phyloP scores from a whole-genome alignment of 2,113 vertebrate genomes.

The Saguinus midas region DNA sequence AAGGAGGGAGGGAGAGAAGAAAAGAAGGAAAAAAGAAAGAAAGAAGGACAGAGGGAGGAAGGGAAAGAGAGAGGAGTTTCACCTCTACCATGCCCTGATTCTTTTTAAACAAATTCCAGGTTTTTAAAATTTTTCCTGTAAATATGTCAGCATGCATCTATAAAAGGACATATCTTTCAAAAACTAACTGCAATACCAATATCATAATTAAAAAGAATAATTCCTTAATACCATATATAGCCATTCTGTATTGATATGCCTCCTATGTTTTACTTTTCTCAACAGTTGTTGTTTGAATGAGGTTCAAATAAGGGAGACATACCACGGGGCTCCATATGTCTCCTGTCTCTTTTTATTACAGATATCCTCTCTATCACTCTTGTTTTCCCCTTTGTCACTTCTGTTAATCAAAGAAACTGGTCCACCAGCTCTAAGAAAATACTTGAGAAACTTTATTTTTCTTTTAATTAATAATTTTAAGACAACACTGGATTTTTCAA shows the following conservation, averaged over 20 bases:
- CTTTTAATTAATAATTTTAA: background rate
- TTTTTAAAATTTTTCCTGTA: slow-evolving; percentile 1
- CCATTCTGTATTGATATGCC: background rate
- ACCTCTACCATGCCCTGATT: background rate
- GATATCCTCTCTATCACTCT: background rate
- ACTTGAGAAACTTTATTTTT: background rate
- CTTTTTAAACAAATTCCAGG: background rate
- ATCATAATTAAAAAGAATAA: slow-evolving; percentile 14
- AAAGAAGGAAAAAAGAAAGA: background rate
- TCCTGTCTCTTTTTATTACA: background rate
- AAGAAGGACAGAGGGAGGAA: background rate
- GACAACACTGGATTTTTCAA: background rate
- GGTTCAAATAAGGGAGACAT: background rate
- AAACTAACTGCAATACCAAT: background rate
- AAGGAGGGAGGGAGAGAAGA: background rate
- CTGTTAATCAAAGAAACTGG: background rate
- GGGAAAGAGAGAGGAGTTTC: background rate
- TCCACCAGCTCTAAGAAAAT: slow-evolving; percentile 18
- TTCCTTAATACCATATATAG: background rate
- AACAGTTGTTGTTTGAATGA: background rate
- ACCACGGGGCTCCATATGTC: background rate
- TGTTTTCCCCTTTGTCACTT: background rate
- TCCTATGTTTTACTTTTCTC: background rate
- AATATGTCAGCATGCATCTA: background rate
- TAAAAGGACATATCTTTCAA: background rate